These are phyloP conservation scores for Altica lythri DNA, from an alignment of 2,888 invertebrate genomes.

Conservation along the genomic window DNA sequence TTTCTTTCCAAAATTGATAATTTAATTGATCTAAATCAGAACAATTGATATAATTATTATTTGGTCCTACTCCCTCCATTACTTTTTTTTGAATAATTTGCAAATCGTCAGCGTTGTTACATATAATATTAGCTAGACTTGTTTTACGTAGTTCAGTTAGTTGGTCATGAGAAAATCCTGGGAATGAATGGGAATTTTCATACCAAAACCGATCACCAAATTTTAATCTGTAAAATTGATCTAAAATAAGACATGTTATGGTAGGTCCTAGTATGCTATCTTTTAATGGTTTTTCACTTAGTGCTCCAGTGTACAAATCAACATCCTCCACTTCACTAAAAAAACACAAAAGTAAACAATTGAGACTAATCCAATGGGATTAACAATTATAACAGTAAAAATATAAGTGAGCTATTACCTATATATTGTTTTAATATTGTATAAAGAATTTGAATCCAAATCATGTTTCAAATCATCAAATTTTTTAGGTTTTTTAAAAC, in stretches of 20 bases:
- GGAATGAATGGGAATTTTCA: conserved; percentile 69
- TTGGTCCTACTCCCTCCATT: conserved; percentile 66
- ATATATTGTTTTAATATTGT: conserved; percentile 69
- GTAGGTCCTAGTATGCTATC: conserved; percentile 83
- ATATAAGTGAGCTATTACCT: conserved; percentile 55
- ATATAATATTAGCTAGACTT: conserved; percentile 73
- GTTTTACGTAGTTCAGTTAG: conserved; percentile 79
- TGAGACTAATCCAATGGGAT: background rate
- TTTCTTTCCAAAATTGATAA: conserved; percentile 40
- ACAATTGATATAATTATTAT: conserved; percentile 69
- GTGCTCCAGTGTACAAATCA: conserved; percentile 85
- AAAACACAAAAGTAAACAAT: background rate
- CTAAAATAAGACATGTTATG: conserved; percentile 80
- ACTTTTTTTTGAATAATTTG: conserved; percentile 67
- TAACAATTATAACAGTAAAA: background rate
- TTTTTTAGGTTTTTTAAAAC: conserved; percentile 63
- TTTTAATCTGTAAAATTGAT: conserved; percentile 83
- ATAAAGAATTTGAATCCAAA: conserved; percentile 68
- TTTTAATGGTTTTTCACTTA: conserved; percentile 75
- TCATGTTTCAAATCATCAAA: conserved; percentile 69
- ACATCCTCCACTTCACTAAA: conserved; percentile 76
- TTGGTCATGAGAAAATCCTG: conserved; percentile 76
- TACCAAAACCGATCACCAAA: conserved; percentile 89
- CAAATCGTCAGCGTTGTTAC: conserved; percentile 74
- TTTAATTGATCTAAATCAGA: conserved; percentile 63